Evolutionary conservation across 2,888 invertebrate genomes (phyloP).

Genomic region (Trilocha varians): DNA sequence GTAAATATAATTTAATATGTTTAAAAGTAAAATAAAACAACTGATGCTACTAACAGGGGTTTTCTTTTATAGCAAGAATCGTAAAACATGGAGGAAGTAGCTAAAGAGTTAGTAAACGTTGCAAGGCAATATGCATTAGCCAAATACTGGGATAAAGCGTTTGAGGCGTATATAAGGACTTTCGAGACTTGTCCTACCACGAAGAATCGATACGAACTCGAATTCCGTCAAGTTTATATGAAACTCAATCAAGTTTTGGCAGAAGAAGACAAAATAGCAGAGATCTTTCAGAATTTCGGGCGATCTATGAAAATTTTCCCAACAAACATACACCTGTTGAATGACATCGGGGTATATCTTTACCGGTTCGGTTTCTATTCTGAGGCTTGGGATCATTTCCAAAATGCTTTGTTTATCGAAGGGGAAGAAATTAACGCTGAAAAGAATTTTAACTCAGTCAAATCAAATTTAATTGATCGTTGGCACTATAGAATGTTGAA

Average conservation of each 20-base stretch:
- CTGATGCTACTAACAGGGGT: too few species aligned
- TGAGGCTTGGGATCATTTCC: constrained; percentile 73
- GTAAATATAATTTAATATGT: too few species aligned
- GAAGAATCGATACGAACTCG: constrained; percentile 27
- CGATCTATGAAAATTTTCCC: constrained; percentile 39
- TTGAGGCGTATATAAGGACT: constrained; percentile 38
- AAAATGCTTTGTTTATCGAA: constrained; percentile 63
- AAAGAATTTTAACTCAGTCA: constrained; percentile 78
- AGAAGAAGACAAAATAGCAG: constrained; percentile 29
- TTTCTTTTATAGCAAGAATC: constrained; percentile 2
- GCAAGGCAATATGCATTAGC: constrained; percentile 31
- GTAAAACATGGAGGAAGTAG: constrained; percentile 27
- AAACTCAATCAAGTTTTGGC: constrained; percentile 31
- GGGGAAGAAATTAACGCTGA: constrained; percentile 71
- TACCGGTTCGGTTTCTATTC: constrained; percentile 69
- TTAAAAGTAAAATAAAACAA: too few species aligned
- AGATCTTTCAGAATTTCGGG: constrained; percentile 42
- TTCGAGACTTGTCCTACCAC: constrained; percentile 34
- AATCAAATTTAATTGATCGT: constrained; percentile 79
- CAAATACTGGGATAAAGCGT: constrained; percentile 37
- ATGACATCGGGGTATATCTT: constrained; percentile 52
- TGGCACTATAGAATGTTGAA: constrained; percentile 92
- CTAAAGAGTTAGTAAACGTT: constrained; percentile 25
- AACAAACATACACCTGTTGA: constrained; percentile 34
- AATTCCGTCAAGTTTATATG: constrained; percentile 36